Evolutionary conservation across 2,888 invertebrate genomes (phyloP).

Genomic region (Andrena minutula): DNA sequence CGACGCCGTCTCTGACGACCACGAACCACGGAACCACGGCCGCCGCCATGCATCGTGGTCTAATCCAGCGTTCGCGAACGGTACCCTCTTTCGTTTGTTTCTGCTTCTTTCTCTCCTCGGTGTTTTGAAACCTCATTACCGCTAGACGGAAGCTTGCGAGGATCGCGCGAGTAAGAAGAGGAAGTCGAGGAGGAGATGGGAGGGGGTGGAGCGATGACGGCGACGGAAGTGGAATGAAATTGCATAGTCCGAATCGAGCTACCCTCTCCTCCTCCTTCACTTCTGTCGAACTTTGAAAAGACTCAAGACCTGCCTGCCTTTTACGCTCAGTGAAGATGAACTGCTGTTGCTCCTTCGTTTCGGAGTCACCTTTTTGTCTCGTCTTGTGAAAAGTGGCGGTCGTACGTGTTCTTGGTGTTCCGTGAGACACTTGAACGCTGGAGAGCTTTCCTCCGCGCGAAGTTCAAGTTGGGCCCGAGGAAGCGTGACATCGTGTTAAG

Average conservation of each 20-base stretch:
- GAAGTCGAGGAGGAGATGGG: constrained; percentile 10
- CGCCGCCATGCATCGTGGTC: constrained; percentile 39
- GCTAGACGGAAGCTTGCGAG: constrained; percentile 26
- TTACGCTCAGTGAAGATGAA: constrained; percentile 52
- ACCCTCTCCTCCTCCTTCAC: not conserved
- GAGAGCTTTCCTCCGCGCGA: not conserved
- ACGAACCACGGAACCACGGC: constrained; percentile 14
- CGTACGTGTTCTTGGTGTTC: constrained; percentile 1
- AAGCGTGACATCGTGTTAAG: not conserved
- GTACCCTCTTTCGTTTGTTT: constrained; percentile 33
- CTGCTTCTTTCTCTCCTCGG: constrained; percentile 25
- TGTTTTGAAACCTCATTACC: constrained; percentile 72
- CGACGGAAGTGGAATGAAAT: constrained; percentile 35
- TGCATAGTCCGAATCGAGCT: constrained; percentile 27
- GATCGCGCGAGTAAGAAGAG: constrained; percentile 21
- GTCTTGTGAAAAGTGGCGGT: not conserved
- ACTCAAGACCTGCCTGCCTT: constrained; percentile 26
- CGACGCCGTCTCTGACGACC: constrained; percentile 34
- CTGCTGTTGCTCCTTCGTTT: constrained; percentile 32
- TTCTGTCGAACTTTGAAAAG: constrained; percentile 56
- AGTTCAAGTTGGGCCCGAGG: not conserved
- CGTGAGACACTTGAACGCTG: not conserved
- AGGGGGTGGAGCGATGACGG: not conserved
- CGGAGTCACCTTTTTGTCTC: constrained; percentile 26
- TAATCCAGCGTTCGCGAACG: constrained; percentile 44